Percentiles rank a stretch among this genome's conserved stretches.
Evolutionary conservation across 2,888 invertebrate genomes (phyloP).

Genomic region (Apomyelois bistriatella): DNA sequence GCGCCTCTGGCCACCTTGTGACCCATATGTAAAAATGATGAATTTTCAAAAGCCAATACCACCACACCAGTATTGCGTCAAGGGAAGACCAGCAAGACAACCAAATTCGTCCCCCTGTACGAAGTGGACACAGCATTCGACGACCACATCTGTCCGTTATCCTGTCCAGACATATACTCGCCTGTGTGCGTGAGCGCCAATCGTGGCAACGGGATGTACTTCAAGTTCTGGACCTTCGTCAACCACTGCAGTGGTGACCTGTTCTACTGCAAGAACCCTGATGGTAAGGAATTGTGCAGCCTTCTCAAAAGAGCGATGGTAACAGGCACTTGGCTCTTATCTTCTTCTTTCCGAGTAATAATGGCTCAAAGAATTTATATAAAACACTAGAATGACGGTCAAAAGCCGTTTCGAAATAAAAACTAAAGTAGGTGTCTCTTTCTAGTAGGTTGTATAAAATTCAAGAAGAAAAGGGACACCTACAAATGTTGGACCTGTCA

Average conservation of each 20-base stretch:
- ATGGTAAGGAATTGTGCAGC: constrained; percentile 29
- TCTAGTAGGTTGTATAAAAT: too few relatives aligned
- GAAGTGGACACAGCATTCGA: constrained; percentile 35
- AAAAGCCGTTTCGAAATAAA: too few relatives aligned
- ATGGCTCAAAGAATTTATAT: too few relatives aligned
- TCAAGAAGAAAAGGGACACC: too few relatives aligned
- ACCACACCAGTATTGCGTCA: not conserved
- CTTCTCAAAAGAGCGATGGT: too few relatives aligned
- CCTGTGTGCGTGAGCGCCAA: constrained; percentile 52
- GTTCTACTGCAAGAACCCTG: constrained; percentile 49
- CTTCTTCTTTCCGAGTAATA: too few relatives aligned
- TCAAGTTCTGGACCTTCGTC: constrained; percentile 46
- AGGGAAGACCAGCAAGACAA: not conserved
- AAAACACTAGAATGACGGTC: too few relatives aligned
- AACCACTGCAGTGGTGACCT: constrained; percentile 52
- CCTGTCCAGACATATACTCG: constrained; percentile 40
- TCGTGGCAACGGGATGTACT: constrained; percentile 37
- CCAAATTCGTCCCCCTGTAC: constrained; percentile 30
- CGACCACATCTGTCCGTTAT: constrained; percentile 38
- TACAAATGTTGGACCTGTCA: too few relatives aligned
- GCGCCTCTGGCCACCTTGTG: too few relatives aligned
- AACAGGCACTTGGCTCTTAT: too few relatives aligned
- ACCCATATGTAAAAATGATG: too few relatives aligned
- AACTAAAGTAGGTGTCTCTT: too few relatives aligned
- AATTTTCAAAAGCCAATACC: not conserved